Base-by-base conservation (phyloP, 2,797 vertebrate genomes). In the Betta splendens region DNA sequence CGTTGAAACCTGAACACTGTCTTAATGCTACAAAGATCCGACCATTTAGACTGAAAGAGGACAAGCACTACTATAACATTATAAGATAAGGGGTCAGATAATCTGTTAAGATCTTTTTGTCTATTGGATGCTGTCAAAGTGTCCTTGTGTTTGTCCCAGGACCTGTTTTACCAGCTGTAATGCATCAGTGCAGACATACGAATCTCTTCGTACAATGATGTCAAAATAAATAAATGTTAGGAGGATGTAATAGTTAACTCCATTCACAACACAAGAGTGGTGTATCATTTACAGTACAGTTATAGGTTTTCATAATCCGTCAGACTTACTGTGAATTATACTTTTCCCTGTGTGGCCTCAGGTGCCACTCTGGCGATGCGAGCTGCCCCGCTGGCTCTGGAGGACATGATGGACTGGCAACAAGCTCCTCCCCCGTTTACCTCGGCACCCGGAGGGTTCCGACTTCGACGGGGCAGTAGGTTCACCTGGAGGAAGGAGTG, bases 401-500 rank as follows among this genome's bases (percentile, higher is more conserved):
- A 99, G 63, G 97, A 99, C 2, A 51, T 89, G 76, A 94, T 95
- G 68, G 96, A 99, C 68, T 99, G 97, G 97, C 95, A 95, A 76
- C 97, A 98, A 85, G 94, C 96, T 0, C 95, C 96, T 36, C 94
- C 96, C 22, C 89, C 94, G 0, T 93, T 97, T 58, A 94, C 92
- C 75, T 91, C 94, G 53, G 87, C 94, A 58, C 93, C 95, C 0
- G 94, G 94, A 0, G 96, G 94, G 67, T 98, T 99, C 87, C 91
- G 97, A 36, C 92, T 99, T 77, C 93, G 97, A 56, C 82, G 97
- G 57, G 97, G 97, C 32, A 98, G 96, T 83, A 93, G 97, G 12
- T 99, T 99, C 89, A 99, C 97, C 50, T 99, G 97, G 97, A 95
- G 97, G 84, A 99, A 98, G 89, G 97, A 99, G 80, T 99, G 97